A percentile compares a stretch with the other conserved stretches of the same genome.
phyloP scores from a whole-genome alignment of 2,113 vertebrate species.

The Macroglossus sobrinus region DNA sequence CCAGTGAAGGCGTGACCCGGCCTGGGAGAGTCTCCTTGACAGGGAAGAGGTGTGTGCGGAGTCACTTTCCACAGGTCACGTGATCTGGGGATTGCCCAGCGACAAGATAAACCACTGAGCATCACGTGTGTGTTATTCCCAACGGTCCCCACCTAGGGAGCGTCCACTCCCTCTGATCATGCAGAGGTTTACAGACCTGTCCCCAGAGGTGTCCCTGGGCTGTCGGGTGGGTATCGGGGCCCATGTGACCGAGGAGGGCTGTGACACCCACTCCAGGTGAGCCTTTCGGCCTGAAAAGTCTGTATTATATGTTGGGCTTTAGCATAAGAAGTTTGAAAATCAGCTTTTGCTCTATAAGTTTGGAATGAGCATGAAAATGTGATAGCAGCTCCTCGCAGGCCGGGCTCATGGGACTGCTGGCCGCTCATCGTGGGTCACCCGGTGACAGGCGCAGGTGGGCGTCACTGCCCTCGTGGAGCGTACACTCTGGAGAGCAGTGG shows the following conservation, averaged over 20 bases:
- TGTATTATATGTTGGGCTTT: neutral
- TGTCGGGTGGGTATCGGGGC: neutral
- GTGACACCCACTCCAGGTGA: neutral
- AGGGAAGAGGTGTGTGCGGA: neutral
- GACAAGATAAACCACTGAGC: neutral
- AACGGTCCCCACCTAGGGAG: rapidly evolving
- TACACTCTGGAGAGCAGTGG: neutral
- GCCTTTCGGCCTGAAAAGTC: neutral
- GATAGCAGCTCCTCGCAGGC: rapidly evolving
- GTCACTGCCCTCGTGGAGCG: rapidly evolving
- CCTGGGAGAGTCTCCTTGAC: constrained; percentile 69
- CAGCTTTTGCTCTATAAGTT: neutral
- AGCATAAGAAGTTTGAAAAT: neutral
- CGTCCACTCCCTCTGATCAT: neutral
- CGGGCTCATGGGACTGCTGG: neutral
- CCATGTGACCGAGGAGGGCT: neutral
- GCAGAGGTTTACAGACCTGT: neutral
- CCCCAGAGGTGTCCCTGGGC: neutral
- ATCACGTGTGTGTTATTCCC: neutral
- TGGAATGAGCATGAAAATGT: neutral
- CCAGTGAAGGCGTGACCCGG: constrained; percentile 70
- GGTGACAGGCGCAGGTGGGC: rapidly evolving
- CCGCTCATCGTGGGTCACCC: rapidly evolving
- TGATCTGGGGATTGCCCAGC: neutral
- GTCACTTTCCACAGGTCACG: neutral